These are phyloP conservation scores for Chloroclysta siterata DNA, from an alignment of 2,888 invertebrate species.

Conservation along the genomic window DNA sequence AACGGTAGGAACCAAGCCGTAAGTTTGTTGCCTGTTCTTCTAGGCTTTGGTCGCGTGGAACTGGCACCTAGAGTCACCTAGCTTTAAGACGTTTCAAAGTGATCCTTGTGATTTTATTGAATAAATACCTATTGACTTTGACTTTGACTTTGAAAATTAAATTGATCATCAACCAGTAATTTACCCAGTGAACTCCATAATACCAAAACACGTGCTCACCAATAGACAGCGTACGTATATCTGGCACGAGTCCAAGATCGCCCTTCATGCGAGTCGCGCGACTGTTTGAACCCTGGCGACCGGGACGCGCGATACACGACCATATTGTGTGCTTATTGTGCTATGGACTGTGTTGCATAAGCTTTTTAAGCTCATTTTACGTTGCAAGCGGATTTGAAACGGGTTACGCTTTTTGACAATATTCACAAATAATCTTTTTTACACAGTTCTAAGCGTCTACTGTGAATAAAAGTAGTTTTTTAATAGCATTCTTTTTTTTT, in stretches of 20 bases:
- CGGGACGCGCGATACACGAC: not conserved
- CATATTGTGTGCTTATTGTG: not conserved
- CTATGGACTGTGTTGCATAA: not conserved
- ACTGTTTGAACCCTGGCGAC: not conserved
- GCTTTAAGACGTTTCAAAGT: no score
- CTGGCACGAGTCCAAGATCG: slow-evolving; percentile 29
- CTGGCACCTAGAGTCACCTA: no score
- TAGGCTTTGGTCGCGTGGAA: no score
- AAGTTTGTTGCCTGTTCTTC: no score
- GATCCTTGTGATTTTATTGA: no score
- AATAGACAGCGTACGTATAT: slow-evolving; percentile 6
- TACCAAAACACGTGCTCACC: slow-evolving; percentile 7
- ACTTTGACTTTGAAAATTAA: no score
- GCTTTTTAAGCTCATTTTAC: not conserved
- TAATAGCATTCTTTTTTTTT: no score
- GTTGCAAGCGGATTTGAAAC: not conserved
- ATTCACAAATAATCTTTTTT: not conserved
- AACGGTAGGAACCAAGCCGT: no score
- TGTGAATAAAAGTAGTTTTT: no score
- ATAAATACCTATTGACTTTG: no score
- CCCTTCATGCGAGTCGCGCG: not conserved
- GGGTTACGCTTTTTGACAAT: not conserved
- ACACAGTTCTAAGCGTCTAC: not conserved
- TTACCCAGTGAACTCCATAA: slow-evolving; percentile 21
- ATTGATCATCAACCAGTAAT: not conserved